These are phyloP conservation scores for Rhagium mordax DNA, from an alignment of 2,888 invertebrate genomes.

Conservation along the genomic window DNA sequence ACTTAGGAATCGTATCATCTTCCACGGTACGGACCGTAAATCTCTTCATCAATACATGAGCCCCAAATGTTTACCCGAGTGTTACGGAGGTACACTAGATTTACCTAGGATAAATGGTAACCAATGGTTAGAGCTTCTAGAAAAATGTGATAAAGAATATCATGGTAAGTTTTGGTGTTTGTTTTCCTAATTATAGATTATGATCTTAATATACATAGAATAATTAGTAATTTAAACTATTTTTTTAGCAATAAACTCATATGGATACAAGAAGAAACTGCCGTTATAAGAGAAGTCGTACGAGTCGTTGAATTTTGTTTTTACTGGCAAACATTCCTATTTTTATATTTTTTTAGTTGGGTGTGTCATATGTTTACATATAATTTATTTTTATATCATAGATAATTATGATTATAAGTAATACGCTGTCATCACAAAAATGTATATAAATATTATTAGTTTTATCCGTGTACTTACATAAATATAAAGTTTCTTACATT, in stretches of 20 bases:
- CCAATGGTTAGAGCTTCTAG: constrained; percentile 82
- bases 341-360: constrained; percentile 22
- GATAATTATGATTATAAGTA: constrained; percentile 24
- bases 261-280: constrained; percentile 79
- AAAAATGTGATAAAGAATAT: constrained; percentile 84
- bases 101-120: constrained; percentile 79
- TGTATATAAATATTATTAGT: constrained; percentile 21
- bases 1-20: constrained; percentile 83
- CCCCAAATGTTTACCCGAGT: constrained; percentile 80
- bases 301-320: background rate
- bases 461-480: constrained; percentile 26
- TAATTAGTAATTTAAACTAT: too few species aligned
- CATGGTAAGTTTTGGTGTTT: too few species aligned
- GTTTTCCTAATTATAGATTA: too few species aligned
- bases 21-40: constrained; percentile 85
- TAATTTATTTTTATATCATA: constrained; percentile 22
- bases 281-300: constrained; percentile 49
- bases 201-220: too few species aligned
- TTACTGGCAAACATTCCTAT: constrained; percentile 17
- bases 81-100: constrained; percentile 82
- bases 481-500: constrained; percentile 29
- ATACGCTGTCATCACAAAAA: constrained; percentile 15
- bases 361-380: constrained; percentile 21
- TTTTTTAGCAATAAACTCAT: constrained; percentile 73
- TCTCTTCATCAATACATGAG: constrained; percentile 81